phyloP scores from a whole-genome alignment of 1,140 invertebrate genomes.

The Chrysomallon squamiferum region DNA sequence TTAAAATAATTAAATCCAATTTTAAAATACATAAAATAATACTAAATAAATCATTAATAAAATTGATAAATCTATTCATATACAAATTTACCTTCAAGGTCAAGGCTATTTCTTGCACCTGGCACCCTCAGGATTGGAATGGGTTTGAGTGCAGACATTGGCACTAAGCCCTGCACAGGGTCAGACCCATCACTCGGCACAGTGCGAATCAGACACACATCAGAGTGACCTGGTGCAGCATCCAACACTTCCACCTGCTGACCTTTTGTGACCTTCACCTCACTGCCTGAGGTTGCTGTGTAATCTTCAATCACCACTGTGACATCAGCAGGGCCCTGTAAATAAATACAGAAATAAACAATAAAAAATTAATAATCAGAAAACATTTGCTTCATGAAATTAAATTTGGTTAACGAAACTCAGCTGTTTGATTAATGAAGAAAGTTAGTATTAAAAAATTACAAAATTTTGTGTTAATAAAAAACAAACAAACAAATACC shows the following conservation, averaged over 20 bases:
- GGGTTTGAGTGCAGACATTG: slow-evolving; percentile 81
- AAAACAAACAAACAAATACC: no score
- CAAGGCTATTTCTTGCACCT: slow-evolving; percentile 55
- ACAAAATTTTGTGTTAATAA: no score
- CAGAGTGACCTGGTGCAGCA: slow-evolving; percentile 60
- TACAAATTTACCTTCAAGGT: slow-evolving; percentile 55
- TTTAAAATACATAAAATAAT: no score
- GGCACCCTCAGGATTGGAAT: slow-evolving; percentile 59
- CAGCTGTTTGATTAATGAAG: no score
- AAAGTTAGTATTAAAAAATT: no score
- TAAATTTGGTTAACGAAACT: no score
- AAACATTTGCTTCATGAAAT: no score
- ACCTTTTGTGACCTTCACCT: slow-evolving; percentile 52
- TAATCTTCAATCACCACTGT: slow-evolving; percentile 58
- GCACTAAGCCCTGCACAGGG: slow-evolving; percentile 79
- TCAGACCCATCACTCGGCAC: slow-evolving; percentile 51
- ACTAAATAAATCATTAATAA: no score
- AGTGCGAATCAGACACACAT: slow-evolving; percentile 62
- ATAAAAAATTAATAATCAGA: no score
- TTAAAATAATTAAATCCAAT: no score
- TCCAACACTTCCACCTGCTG: slow-evolving; percentile 93
- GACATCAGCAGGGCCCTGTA: slow-evolving; percentile 45
- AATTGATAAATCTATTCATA: no score
- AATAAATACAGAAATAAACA: slow-evolving; percentile 13
- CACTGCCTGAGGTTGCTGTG: slow-evolving; percentile 43